Percentiles rank a stretch among this genome's conserved stretches.
Conservation (phyloP, 1,140 invertebrate genomes). For the Ooceraea biroi region DNA sequence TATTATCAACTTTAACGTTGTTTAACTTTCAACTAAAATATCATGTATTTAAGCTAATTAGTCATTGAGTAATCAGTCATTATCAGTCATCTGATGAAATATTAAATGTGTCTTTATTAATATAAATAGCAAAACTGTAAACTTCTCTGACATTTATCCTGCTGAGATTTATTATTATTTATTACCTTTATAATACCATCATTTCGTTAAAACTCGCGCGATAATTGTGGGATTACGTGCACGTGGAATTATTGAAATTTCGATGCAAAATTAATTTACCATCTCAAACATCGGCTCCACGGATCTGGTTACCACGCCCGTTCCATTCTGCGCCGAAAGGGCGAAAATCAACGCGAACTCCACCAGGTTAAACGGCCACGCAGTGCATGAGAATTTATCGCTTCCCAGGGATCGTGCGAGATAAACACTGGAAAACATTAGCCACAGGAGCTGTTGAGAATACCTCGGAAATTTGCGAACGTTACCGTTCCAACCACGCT, state of each 20-base stretch:
- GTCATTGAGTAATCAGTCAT: too few relatives aligned
- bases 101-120: neutral
- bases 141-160: neutral
- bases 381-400: slow-evolving; percentile 76
- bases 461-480: slow-evolving; percentile 44
- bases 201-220: neutral
- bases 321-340: slow-evolving; percentile 66
- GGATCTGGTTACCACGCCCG: neutral
- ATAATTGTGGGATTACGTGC: neutral
- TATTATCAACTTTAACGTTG: neutral
- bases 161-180: neutral
- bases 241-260: neutral
- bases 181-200: neutral
- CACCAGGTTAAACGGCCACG: slow-evolving; percentile 81
- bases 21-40: neutral
- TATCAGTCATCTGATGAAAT: too few relatives aligned
- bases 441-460: neutral
- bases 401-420: slow-evolving; percentile 76
- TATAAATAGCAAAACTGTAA: neutral
- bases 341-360: slow-evolving; percentile 78
- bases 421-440: slow-evolving; percentile 77
- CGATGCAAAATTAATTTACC: slow-evolving; percentile 52
- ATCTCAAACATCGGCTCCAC: slow-evolving; percentile 18
- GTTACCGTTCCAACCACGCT: neutral
- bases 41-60: neutral